Base-by-base conservation (phyloP, 2,113 vertebrate genomes). In the Xiphophorus hellerii region DNA sequence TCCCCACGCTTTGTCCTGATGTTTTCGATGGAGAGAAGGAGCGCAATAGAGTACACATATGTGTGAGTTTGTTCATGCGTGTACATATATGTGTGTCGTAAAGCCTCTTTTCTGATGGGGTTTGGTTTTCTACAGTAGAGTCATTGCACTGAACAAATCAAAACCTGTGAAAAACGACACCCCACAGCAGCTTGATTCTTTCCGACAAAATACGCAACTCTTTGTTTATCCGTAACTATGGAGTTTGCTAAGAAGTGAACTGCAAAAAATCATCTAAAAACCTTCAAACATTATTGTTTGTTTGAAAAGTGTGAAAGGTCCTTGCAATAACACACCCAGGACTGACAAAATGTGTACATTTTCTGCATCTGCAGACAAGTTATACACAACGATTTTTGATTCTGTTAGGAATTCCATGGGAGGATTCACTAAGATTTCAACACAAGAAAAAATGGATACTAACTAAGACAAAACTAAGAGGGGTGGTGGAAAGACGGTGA, bases 1-100 rank as follows among this genome's bases (percentile, higher is more conserved):
- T 12, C 81, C 71, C 9, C 48, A 78, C 1, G 69, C 79, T 78
- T 88, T 91, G 85, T 87, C 72, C 85, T 85, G 70, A 76, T 81
- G 80, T 87, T 73, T 86, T 87, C 27, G n/a, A 73, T 28, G 63
- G n/a, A 68, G 44, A 51, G 33, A 69, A 2, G 35, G 12, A 31
- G 31, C 27, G 44, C 35, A 31, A 62, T 29, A 28, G 22, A 20
- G 1, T 1, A 5, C 65, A 54, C 20, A 27, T 28, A 71, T 28
- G 25, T 29, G 35, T 8, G 29, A 27, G 37, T 37, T 33, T 7
- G 62, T 54, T 2, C 54, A 39, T 67, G 30, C 33, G 29, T 33
- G 22, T 13, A 17, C 48, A 44, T 29, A 42, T 20, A 25, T 22
- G 25, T 8, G 51, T 44, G 65, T 62, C 51, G 20, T 5, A 62